Percentiles rank a stretch among this genome's conserved stretches.
Evolutionary conservation across 2,797 vertebrate species (phyloP).

Genomic region (Threskiornis aethiopicus): DNA sequence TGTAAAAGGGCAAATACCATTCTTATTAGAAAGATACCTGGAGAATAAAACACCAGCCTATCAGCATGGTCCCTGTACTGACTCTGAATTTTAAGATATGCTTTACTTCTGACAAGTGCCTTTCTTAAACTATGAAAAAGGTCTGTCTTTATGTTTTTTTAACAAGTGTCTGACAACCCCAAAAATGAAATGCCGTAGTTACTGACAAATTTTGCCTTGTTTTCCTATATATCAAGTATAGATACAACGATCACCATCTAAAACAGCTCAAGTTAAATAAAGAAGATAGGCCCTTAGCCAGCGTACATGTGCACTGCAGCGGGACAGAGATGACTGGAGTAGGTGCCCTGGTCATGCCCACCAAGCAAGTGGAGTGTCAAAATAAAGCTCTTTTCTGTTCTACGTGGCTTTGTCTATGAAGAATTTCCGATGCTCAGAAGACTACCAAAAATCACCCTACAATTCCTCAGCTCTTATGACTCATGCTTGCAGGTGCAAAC

Average conservation of each 20-base stretch:
- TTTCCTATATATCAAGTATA: fast-evolving
- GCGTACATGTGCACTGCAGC: fast-evolving
- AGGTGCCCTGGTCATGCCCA: not conserved
- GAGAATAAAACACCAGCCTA: not conserved
- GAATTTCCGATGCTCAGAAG: not conserved
- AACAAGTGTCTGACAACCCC: not conserved
- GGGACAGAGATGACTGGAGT: fast-evolving
- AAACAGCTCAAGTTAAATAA: not conserved
- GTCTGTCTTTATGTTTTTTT: not conserved
- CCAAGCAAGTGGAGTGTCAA: not conserved
- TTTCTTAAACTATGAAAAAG: not conserved
- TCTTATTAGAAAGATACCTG: not conserved
- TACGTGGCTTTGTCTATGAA: not conserved
- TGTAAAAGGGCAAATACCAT: not conserved
- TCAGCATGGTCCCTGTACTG: not conserved
- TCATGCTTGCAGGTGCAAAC: slow-evolving; percentile 56
- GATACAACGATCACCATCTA: not conserved
- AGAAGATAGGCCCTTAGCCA: fast-evolving
- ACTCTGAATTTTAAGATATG: not conserved
- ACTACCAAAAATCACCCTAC: not conserved
- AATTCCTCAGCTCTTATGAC: not conserved
- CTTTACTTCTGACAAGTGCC: not conserved
- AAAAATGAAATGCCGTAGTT: not conserved
- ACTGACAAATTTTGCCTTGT: not conserved
- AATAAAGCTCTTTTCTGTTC: not conserved